These are phyloP conservation scores for Sepiola atlantica DNA, from an alignment of 2,888 invertebrate species.

Conservation along the genomic window DNA sequence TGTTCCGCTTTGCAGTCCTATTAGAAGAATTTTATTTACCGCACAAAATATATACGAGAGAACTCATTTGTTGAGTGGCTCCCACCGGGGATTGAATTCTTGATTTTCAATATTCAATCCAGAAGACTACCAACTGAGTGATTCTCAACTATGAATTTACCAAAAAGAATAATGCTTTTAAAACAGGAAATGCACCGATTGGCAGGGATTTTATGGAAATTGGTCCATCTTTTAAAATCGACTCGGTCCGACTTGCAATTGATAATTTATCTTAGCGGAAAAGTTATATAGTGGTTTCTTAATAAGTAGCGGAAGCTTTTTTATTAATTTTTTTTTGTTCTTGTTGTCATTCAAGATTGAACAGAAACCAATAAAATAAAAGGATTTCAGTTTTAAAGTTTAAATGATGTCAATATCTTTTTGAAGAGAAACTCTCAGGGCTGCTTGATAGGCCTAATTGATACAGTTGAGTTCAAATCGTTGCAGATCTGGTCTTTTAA, in stretches of 20 bases:
- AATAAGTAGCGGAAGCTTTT: not conserved
- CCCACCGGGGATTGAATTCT: slow-evolving; percentile 32
- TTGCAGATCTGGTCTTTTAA: no score
- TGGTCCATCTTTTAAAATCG: not conserved
- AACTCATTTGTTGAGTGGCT: not conserved
- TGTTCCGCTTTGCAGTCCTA: not conserved
- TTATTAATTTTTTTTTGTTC: not conserved
- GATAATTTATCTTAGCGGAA: not conserved
- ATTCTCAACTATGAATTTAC: not conserved
- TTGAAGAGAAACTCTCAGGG: not conserved
- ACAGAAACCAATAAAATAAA: not conserved
- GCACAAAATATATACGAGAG: not conserved
- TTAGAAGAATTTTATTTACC: not conserved
- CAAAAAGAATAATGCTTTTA: not conserved
- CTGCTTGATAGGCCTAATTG: no score
- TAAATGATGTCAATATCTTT: not conserved
- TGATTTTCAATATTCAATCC: slow-evolving; percentile 32
- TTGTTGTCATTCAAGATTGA: no score
- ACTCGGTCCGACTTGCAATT: not conserved
- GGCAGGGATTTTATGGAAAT: not conserved
- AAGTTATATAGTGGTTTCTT: not conserved
- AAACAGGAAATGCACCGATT: not conserved
- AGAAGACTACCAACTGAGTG: not conserved
- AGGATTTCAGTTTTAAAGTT: not conserved
- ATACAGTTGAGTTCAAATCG: no score